Conservation (phyloP, 2,888 invertebrate species). For the Harpalus rubripes region DNA sequence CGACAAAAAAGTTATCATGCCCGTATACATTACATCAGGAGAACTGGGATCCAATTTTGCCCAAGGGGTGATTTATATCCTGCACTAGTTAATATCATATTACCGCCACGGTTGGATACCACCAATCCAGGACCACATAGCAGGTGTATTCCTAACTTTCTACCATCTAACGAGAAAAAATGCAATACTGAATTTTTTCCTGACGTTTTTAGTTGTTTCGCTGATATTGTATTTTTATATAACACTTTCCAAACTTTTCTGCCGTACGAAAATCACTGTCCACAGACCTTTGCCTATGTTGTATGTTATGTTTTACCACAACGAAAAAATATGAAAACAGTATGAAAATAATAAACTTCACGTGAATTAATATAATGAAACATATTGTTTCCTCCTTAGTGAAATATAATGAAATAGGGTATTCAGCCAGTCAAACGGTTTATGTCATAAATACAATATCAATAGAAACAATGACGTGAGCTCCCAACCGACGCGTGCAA, state of each 20-base stretch:
- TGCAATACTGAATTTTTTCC: slow-evolving; percentile 24
- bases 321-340: background rate
- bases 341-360: background rate
- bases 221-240: slow-evolving; percentile 38
- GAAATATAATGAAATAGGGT: too few species aligned
- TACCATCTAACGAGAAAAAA: slow-evolving; percentile 37
- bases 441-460: too few species aligned
- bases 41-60: slow-evolving; percentile 60
- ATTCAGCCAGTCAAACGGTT: too few species aligned
- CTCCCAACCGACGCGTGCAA: too few species aligned
- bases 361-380: background rate
- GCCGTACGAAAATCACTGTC: background rate
- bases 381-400: too few species aligned
- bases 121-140: slow-evolving; percentile 3
- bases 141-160: slow-evolving; percentile 43
- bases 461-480: too few species aligned
- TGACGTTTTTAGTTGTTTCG: slow-evolving; percentile 37
- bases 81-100: slow-evolving; percentile 61
- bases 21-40: slow-evolving; percentile 57
- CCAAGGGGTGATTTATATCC: slow-evolving; percentile 57
- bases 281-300: background rate
- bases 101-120: slow-evolving; percentile 30
- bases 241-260: background rate
- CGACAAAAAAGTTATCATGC: slow-evolving; percentile 60
- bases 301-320: background rate